phyloP scores from a whole-genome alignment of 2,113 vertebrate genomes.

The Percopsis transmontana region DNA sequence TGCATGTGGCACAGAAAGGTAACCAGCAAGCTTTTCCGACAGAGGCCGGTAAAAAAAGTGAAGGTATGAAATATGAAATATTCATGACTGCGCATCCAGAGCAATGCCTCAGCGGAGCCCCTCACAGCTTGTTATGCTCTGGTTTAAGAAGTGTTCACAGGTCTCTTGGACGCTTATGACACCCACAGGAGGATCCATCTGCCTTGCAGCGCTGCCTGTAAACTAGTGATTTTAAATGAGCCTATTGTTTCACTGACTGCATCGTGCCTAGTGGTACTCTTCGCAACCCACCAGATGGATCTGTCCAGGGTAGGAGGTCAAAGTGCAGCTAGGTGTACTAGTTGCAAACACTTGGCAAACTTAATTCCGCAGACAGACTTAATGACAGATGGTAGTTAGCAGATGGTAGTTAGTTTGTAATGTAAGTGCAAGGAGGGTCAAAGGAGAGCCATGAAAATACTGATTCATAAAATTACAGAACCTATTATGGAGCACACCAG shows the following conservation, averaged over 20 bases:
- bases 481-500: background rate
- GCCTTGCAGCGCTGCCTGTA: constrained; percentile 13
- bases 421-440: constrained; percentile 35
- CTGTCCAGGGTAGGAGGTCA: background rate
- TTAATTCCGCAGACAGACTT: constrained; percentile 38
- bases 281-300: constrained; percentile 1
- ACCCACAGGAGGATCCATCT: constrained; percentile 19
- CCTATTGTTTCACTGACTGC: constrained; percentile 13
- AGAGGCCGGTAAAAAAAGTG: constrained; percentile 44
- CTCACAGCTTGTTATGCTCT: constrained; percentile 45
- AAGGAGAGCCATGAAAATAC: constrained; percentile 46
- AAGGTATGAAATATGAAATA: constrained; percentile 62
- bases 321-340: background rate
- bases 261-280: constrained; percentile 1
- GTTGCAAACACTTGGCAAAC: constrained; percentile 17
- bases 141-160: constrained; percentile 25
- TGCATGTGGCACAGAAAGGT: constrained; percentile 44
- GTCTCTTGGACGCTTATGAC: constrained; percentile 34
- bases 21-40: constrained; percentile 39
- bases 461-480: constrained; percentile 20
- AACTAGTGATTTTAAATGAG: constrained; percentile 35
- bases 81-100: constrained; percentile 55
- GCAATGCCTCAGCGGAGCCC: constrained; percentile 48
- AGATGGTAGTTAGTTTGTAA: constrained; percentile 53
- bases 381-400: constrained; percentile 51